Percentiles rank a stretch among this genome's conserved stretches.
phyloP scores from a whole-genome alignment of 2,888 invertebrate species.

The Drosophila atripex region DNA sequence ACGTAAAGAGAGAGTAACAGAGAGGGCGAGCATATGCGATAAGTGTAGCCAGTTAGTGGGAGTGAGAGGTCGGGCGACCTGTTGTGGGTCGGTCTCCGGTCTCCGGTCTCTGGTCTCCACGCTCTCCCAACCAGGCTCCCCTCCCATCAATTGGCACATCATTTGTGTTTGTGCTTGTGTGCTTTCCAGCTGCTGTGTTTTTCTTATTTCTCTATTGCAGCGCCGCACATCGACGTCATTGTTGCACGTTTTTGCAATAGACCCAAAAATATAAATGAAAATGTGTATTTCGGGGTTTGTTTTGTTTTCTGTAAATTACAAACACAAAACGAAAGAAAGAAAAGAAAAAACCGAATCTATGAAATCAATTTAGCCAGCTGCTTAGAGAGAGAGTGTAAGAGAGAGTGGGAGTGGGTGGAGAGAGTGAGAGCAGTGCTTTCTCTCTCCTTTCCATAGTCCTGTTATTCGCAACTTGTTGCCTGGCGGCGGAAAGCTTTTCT shows the following conservation, averaged over 20 bases:
- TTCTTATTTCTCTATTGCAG: slow-evolving; percentile 32
- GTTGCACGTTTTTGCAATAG: slow-evolving; percentile 77
- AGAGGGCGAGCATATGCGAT: slow-evolving; percentile 4
- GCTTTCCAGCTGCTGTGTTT: slow-evolving; percentile 26
- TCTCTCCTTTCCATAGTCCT: slow-evolving; percentile 36
- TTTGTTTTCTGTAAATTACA: slow-evolving; percentile 39
- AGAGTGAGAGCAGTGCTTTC: slow-evolving; percentile 19
- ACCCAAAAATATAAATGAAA: slow-evolving; percentile 51
- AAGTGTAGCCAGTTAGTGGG: not conserved
- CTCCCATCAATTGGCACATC: slow-evolving; percentile 70
- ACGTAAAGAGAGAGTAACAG: slow-evolving; percentile 47
- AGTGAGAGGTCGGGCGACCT: slow-evolving; percentile 6
- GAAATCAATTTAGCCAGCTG: slow-evolving; percentile 8
- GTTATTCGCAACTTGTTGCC: slow-evolving; percentile 69
- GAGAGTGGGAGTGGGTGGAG: slow-evolving; percentile 14
- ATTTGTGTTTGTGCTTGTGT: slow-evolving; percentile 32
- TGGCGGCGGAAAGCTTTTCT: slow-evolving; percentile 56
- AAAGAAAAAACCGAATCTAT: not conserved
- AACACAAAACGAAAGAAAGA: slow-evolving; percentile 1
- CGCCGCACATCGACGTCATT: slow-evolving; percentile 59
- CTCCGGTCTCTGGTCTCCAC: not conserved
- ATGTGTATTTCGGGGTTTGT: slow-evolving; percentile 16
- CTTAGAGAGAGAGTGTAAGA: slow-evolving; percentile 9
- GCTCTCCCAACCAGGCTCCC: slow-evolving; percentile 2
- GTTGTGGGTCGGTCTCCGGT: too few relatives aligned